A percentile compares a stretch with the other conserved stretches of the same genome.
Conservation (phyloP, 2,797 vertebrate genomes). For the Champsocephalus gunnari region DNA sequence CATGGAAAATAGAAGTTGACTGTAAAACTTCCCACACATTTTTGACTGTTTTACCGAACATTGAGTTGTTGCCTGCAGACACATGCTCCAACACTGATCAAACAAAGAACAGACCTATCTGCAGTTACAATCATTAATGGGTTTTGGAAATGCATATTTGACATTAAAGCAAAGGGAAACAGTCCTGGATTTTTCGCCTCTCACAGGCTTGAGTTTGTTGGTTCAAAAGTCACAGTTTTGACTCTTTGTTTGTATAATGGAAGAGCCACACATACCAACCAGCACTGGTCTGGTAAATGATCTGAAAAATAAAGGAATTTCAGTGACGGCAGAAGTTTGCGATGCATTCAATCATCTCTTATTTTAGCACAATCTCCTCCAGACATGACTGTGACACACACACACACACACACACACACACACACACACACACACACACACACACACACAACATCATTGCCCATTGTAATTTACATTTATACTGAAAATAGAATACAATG, state of each 20-base stretch:
- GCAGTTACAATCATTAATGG: not conserved
- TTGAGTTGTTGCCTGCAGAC: slow-evolving; percentile 7
- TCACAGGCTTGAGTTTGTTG: not conserved
- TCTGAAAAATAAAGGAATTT: slow-evolving; percentile 37
- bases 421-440: not conserved
- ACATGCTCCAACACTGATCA: slow-evolving; percentile 16
- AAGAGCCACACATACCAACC: slow-evolving; percentile 1
- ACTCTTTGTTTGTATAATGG: slow-evolving; percentile 5
- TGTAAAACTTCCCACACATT: slow-evolving; percentile 15
- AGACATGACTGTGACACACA: slow-evolving; percentile 1
- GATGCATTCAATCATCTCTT: slow-evolving; percentile 20
- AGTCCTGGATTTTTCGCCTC: no score
- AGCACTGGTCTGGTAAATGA: slow-evolving; percentile 11
- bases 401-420: not conserved
- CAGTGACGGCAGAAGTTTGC: slow-evolving; percentile 4
- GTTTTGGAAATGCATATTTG: slow-evolving; percentile 19
- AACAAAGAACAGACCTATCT: slow-evolving; percentile 31
- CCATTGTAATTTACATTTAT: no score
- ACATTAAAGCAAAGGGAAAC: not conserved
- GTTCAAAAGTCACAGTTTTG: slow-evolving; percentile 1
- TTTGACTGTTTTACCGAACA: not conserved
- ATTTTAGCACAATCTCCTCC: slow-evolving; percentile 28
- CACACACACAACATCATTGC: no score
- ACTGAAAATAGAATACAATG: no score
- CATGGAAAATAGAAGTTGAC: not conserved